Percentiles rank a stretch among this genome's conserved stretches.
These are phyloP conservation scores for Lemur catta DNA, from an alignment of 2,797 vertebrate genomes.

Conservation along the genomic window DNA sequence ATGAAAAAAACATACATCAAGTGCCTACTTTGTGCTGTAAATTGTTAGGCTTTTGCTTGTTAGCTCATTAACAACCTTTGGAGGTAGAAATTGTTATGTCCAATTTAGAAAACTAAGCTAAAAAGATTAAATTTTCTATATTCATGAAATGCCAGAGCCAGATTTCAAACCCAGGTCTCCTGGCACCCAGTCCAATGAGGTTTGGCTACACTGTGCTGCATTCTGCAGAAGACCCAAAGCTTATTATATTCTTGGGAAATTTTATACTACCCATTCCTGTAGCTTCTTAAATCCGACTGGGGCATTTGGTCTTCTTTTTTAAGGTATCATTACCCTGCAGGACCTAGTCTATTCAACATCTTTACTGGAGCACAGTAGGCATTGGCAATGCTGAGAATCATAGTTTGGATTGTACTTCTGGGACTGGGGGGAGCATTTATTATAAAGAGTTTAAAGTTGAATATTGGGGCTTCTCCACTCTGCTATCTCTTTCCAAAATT, in stretches of 20 bases:
- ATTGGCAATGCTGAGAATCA: background rate
- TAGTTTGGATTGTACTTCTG: background rate
- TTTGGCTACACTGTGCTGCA: too few relatives aligned
- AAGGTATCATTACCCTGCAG: background rate
- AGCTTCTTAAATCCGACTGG: background rate
- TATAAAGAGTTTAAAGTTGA: background rate
- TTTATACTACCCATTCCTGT: background rate
- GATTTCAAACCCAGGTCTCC: background rate
- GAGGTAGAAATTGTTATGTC: background rate
- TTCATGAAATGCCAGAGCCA: background rate
- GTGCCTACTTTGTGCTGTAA: background rate
- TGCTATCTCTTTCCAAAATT: background rate
- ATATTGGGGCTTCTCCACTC: background rate
- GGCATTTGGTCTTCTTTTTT: background rate
- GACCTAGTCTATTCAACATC: background rate
- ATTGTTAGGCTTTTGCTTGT: background rate
- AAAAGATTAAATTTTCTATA: background rate
- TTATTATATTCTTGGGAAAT: background rate
- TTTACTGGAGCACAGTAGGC: background rate
- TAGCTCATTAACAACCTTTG: background rate
- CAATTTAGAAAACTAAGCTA: slow-evolving; percentile 1
- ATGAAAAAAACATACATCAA: background rate
- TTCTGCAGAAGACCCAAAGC: background rate
- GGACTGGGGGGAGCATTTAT: background rate
- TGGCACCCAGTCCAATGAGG: background rate